Conservation (phyloP, 2,797 vertebrate species). For the Poeciliopsis infans region DNA sequence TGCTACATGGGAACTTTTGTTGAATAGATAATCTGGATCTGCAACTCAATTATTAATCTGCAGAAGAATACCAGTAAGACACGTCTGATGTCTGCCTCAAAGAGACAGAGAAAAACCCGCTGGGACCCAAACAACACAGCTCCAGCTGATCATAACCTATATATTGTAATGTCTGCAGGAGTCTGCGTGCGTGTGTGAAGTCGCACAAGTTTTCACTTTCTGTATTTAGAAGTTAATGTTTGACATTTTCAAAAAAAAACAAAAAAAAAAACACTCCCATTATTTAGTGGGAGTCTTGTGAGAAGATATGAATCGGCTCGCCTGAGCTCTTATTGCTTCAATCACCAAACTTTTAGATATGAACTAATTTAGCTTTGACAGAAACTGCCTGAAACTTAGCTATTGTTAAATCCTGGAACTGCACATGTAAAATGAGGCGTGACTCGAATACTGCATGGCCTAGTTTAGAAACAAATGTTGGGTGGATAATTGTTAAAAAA, state of each 20-base stretch:
- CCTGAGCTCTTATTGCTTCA: slow-evolving; percentile 7
- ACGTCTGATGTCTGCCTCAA: slow-evolving; percentile 25
- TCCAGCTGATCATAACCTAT: slow-evolving; percentile 4
- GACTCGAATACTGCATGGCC: slow-evolving; percentile 38
- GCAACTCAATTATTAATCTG: slow-evolving; percentile 40
- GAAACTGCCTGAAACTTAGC: slow-evolving; percentile 25
- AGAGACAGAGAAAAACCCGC: slow-evolving; percentile 13
- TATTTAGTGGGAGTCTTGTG: not conserved
- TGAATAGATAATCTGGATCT: slow-evolving; percentile 25
- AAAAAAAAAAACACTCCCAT: not conserved
- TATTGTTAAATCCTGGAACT: slow-evolving; percentile 25
- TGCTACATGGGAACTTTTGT: slow-evolving; percentile 17
- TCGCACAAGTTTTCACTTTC: not conserved
- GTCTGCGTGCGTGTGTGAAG: not conserved
- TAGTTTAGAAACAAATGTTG: slow-evolving; percentile 46
- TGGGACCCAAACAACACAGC: slow-evolving; percentile 17
- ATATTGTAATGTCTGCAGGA: slow-evolving; percentile 4
- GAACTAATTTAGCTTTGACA: slow-evolving; percentile 13
- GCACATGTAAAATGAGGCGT: slow-evolving; percentile 53
- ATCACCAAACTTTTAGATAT: slow-evolving; percentile 19
- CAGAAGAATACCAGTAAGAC: slow-evolving; percentile 15
- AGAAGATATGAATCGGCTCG: slow-evolving; percentile 34
- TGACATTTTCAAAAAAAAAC: not conserved
- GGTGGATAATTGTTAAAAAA: slow-evolving; percentile 17
- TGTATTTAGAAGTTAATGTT: not conserved